Evolutionary conservation across 2,797 vertebrate genomes (phyloP), one percentile per base, ranked within the genome.

Genomic region (Alcedo atthis): DNA sequence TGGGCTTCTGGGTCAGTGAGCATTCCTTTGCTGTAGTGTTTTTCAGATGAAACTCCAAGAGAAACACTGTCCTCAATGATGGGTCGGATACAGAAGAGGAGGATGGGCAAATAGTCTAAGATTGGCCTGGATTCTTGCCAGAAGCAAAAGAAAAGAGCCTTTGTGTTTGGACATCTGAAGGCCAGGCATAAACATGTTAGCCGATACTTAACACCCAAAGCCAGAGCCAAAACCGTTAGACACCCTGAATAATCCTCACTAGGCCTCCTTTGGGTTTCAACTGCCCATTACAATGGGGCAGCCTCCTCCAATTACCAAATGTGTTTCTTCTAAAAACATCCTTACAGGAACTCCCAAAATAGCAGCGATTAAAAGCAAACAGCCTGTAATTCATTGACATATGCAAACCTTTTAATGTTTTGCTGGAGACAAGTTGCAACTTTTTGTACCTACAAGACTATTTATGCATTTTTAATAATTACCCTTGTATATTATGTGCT

Each of bases 51-150:
- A 97, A 97, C 96, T 97, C 96, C 96, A 95, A 94, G 96, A 96
- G 97, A 97, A 97, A 97, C 96, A 96, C 94, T 95, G 96, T 97
- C 97, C 97, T 97, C 97, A 98, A 94, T 97, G 97, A 98, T 96
- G 97, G 96, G 96, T 97, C 85, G 69, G 95, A 94, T 96, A 85
- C 87, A 95, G 94, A 89, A 95, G 93, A 94, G 94, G 95, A 93
- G 84, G 96, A 96, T 92, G 97, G 96, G 93, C 93, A 96, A 96
- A 97, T 97, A 96, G 96, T 97, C 96, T 96, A 97, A 97, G 96
- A 97, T 97, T 98, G 97, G 95, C 97, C 97, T 98, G 98, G 98
- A 98, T 97, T 96, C 93, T 94, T 96, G 97, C 98, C 98, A 98
- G 95, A 84, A 91, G 81, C 67, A 95, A 96, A 97, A 98, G 97